These are phyloP conservation scores for Xiphophorus hellerii DNA, from an alignment of 2,113 vertebrate genomes.

Conservation along the genomic window DNA sequence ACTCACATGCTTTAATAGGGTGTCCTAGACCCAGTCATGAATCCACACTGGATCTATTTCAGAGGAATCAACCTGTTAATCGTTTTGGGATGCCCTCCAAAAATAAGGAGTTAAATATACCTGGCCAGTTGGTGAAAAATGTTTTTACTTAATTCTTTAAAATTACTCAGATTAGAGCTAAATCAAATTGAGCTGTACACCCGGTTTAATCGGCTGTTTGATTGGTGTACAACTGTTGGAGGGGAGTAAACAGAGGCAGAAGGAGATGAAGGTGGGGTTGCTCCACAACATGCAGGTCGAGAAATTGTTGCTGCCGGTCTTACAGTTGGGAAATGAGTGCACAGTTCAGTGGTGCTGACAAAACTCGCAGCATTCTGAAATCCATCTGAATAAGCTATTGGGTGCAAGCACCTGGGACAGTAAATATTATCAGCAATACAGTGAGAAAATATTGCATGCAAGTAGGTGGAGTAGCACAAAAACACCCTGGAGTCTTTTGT, in stretches of 20 bases:
- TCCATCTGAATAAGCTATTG: constrained; percentile 52
- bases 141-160: no score
- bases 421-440: constrained; percentile 49
- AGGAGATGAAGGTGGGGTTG: constrained; percentile 3
- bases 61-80: no score
- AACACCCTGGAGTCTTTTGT: neutral
- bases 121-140: no score
- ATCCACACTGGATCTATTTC: no score
- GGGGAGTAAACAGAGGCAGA: neutral
- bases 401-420: constrained; percentile 38
- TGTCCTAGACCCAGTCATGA: no score
- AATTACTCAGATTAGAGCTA: no score
- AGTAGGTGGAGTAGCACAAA: constrained; percentile 1
- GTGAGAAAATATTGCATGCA: constrained; percentile 20
- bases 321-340: constrained; percentile 57
- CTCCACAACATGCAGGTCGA: neutral
- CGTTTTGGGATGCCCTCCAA: no score
- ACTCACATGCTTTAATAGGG: no score
- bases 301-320: constrained; percentile 39
- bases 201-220: neutral
- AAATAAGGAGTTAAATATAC: no score
- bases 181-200: no score
- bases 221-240: no score
- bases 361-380: constrained; percentile 44
- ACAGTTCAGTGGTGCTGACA: constrained; percentile 57